phyloP scores from a whole-genome alignment of 2,888 invertebrate species.

The Loripinus fragilis region DNA sequence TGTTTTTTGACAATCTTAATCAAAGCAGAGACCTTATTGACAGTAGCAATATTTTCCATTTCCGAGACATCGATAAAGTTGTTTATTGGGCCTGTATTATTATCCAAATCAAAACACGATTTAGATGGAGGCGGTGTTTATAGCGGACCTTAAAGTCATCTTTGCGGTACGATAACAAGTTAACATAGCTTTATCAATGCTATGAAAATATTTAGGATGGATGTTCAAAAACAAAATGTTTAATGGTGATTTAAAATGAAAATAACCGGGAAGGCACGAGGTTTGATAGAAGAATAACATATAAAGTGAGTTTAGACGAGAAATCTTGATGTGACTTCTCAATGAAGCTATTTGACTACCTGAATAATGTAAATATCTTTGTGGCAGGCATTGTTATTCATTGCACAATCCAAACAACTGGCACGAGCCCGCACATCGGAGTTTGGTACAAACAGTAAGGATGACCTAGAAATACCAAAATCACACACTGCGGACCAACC shows the following conservation, averaged over 20 bases:
- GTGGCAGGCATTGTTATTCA: too few species aligned
- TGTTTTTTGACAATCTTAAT: conserved; percentile 13
- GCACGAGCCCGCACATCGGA: too few species aligned
- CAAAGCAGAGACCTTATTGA: not conserved
- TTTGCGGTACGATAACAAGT: not conserved
- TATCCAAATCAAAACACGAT: conserved; percentile 3
- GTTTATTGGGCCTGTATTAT: conserved; percentile 10
- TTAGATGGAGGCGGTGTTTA: conserved; percentile 3
- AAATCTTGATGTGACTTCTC: not conserved
- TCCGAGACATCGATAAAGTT: conserved; percentile 7
- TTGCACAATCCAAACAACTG: too few species aligned
- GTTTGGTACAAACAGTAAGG: too few species aligned
- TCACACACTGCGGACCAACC: too few species aligned
- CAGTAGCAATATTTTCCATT: conserved; percentile 16
- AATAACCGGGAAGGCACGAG: conserved; percentile 1
- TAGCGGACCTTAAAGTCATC: not conserved
- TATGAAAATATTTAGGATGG: conserved; percentile 16
- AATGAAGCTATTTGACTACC: conserved; percentile 5
- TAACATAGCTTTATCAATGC: not conserved
- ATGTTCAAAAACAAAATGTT: conserved; percentile 21
- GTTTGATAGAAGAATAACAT: conserved; percentile 13
- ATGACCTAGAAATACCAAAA: too few species aligned
- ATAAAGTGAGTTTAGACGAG: not conserved
- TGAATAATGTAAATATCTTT: not conserved
- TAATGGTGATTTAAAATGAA: conserved; percentile 18